Evolutionary conservation across 1,140 invertebrate species (phyloP).

Genomic region (Palaemon carinicauda): DNA sequence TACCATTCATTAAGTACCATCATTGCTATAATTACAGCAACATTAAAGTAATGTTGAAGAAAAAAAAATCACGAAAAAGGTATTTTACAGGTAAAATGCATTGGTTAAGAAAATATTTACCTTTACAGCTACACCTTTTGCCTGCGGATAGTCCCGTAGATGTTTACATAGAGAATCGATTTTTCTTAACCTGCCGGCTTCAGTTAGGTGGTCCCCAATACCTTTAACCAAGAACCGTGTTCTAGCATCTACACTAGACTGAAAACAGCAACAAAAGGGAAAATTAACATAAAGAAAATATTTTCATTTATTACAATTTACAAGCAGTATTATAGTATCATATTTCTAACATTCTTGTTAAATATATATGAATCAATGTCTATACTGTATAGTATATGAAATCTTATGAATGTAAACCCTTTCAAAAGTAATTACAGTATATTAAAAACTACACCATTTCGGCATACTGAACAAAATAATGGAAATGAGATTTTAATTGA

Average conservation of each 20-base stretch:
- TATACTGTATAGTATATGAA: too few species aligned
- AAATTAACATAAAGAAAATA: background rate
- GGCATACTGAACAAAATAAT: too few species aligned
- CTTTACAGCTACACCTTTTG: slow-evolving; percentile 75
- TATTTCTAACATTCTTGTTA: background rate
- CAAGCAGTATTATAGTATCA: background rate
- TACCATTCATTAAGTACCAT: too few species aligned
- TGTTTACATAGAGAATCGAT: slow-evolving; percentile 76
- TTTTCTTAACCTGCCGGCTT: slow-evolving; percentile 70
- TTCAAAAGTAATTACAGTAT: too few species aligned
- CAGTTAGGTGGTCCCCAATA: slow-evolving; percentile 71
- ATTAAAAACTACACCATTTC: too few species aligned
- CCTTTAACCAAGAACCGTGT: slow-evolving; percentile 75
- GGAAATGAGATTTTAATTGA: too few species aligned
- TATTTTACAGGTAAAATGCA: too few species aligned
- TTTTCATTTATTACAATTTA: background rate
- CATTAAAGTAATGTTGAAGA: too few species aligned
- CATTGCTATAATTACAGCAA: too few species aligned
- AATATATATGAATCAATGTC: too few species aligned
- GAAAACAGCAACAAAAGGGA: background rate
- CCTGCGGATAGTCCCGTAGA: slow-evolving; percentile 76
- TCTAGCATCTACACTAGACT: slow-evolving; percentile 68
- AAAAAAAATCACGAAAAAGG: too few species aligned
- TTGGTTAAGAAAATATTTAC: slow-evolving; percentile 64
- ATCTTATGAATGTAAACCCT: too few species aligned